Evolutionary conservation across 2,797 vertebrate genomes (phyloP), one percentile per base, ranked within the genome.

Genomic region (Bradypus variegatus): DNA sequence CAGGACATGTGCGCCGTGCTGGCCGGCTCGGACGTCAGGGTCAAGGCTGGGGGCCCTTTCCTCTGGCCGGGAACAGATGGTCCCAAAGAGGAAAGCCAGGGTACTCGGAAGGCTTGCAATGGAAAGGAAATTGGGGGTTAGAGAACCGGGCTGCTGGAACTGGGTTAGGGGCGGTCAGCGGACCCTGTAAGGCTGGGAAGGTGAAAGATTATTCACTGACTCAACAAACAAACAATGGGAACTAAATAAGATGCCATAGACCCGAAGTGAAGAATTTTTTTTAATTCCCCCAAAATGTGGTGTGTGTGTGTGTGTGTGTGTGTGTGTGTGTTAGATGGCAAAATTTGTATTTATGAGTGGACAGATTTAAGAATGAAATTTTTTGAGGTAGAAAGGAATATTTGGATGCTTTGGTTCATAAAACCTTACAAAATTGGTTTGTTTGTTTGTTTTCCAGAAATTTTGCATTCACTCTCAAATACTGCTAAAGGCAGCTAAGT

Each of bases 381-480:
- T 65, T 36, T 36, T 70, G 16, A 72, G 18, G 58, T 12, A 62
- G 33, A 45, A 88, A 77, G 67, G 29, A 45, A 55, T 88, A 41
- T 77, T 81, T 89, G 87, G 58, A 60, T n/a, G 41, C 11, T 85
- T 48, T 72, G 77, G 77, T 41, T 83, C 79, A 60, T 41, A 60
- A 77, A 92, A 33, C 5, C 41, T 58, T 65, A 67, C 2, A 15
- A 80, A 81, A 72, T 19, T 73, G 38, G 38, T 27, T 84, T 45
- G 9, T 58, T 58, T 36, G 60, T 86, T 78, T 50, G 7, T 19
- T 19, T 6, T 19, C 21, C 7, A 58, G 21, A 83, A 88, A 65
- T 48, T 89, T 91, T 88, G 15, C 60, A 90, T 90, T 90, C 31
- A 48, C 36, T 94, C 89, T 94, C 60, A 83, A 77, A 69, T 58